phyloP scores from a whole-genome alignment of 2,797 vertebrate genomes.

The Falco peregrinus region DNA sequence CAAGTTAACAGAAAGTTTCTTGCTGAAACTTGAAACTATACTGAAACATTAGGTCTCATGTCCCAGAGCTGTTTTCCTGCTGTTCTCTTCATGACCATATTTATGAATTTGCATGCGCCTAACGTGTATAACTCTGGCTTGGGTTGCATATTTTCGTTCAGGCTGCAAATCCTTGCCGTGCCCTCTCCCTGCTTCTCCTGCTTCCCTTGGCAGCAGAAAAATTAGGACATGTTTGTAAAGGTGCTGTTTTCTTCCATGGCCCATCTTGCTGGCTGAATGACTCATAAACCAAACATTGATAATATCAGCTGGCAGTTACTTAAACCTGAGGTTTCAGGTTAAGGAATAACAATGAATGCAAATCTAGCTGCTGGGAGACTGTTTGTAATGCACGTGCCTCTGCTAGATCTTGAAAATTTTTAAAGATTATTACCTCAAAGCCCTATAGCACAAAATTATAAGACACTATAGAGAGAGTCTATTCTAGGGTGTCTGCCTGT shows the following conservation, averaged over 20 bases:
- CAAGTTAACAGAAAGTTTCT: constrained; percentile 11
- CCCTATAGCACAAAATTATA: background rate
- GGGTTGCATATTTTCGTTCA: background rate
- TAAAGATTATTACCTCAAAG: background rate
- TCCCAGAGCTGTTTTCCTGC: constrained; percentile 3
- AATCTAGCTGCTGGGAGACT: background rate
- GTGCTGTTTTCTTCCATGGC: background rate
- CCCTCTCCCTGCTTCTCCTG: background rate
- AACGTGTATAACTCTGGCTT: background rate
- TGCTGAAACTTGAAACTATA: constrained; percentile 15
- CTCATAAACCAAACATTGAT: constrained; percentile 48
- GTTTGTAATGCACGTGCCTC: fast-evolving
- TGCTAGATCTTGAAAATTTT: background rate
- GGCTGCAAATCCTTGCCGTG: background rate
- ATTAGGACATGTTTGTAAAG: background rate
- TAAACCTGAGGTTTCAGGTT: constrained; percentile 55
- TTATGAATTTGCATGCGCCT: background rate
- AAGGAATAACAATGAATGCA: constrained; percentile 19
- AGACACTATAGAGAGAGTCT: background rate
- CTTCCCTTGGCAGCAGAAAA: background rate
- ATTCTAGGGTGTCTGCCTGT: background rate
- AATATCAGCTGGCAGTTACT: constrained; percentile 52
- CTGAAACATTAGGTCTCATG: background rate
- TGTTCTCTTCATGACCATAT: background rate
- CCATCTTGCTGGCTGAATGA: background rate